These are phyloP conservation scores for Salvelinus fontinalis DNA, from an alignment of 2,113 vertebrate genomes.

Conservation along the genomic window DNA sequence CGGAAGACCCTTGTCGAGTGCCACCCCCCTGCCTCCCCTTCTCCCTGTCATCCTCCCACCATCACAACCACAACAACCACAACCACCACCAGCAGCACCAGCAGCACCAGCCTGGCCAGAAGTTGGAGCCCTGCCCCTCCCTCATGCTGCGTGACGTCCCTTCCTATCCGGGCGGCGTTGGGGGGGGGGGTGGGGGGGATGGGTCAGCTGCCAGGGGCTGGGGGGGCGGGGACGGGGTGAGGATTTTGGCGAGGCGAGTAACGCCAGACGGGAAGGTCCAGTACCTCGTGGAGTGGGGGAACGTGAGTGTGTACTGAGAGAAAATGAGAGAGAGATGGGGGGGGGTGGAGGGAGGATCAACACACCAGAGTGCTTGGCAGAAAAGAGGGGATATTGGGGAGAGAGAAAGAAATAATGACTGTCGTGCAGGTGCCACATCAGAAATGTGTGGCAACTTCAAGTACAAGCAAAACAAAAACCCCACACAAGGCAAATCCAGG, in stretches of 20 bases:
- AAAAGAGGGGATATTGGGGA: not conserved
- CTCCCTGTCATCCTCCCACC: slow-evolving; percentile 53
- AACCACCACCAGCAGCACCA: slow-evolving; percentile 57
- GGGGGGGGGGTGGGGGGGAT: slow-evolving; percentile 61
- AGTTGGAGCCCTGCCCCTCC: slow-evolving; percentile 62
- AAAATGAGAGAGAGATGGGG: slow-evolving; percentile 1
- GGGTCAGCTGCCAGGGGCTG: slow-evolving; percentile 72
- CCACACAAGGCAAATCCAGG: slow-evolving; percentile 60
- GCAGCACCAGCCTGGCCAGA: slow-evolving; percentile 63
- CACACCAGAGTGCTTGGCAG: not conserved
- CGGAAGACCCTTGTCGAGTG: slow-evolving; percentile 71
- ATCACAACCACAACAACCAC: slow-evolving; percentile 41
- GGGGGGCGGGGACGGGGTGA: slow-evolving; percentile 81
- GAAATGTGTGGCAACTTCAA: slow-evolving; percentile 18
- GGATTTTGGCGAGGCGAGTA: slow-evolving; percentile 85
- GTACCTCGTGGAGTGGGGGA: slow-evolving; percentile 91
- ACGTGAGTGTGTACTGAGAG: slow-evolving; percentile 81
- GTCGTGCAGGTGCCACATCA: slow-evolving; percentile 41
- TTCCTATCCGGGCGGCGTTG: slow-evolving; percentile 63
- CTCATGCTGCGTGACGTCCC: slow-evolving; percentile 66
- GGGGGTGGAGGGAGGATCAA: not conserved
- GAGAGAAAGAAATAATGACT: slow-evolving; percentile 27
- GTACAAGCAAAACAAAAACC: not conserved
- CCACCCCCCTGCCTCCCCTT: slow-evolving; percentile 66
- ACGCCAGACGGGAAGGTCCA: slow-evolving; percentile 87